These are phyloP conservation scores for Channa maculata DNA, from an alignment of 2,113 vertebrate genomes.

Conservation along the genomic window DNA sequence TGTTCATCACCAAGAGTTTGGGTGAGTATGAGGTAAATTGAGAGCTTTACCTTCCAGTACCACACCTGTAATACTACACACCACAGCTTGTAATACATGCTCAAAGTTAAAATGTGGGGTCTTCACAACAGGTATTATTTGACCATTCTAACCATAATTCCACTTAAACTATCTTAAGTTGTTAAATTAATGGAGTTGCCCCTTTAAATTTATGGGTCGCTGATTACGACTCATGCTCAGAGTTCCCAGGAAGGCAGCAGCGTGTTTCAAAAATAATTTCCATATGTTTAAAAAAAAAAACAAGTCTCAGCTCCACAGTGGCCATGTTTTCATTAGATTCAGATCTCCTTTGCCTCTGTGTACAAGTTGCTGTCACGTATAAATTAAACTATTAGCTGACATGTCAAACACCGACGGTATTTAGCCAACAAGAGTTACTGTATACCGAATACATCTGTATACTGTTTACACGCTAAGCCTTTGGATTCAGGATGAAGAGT, in stretches of 20 bases:
- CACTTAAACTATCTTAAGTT: not conserved
- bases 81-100: too few species aligned
- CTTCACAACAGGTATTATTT: not conserved
- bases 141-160: too few species aligned
- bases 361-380: not conserved
- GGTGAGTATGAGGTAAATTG: too few species aligned
- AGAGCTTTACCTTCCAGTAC: too few species aligned
- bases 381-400: conserved; percentile 22
- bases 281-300: conserved; percentile 11
- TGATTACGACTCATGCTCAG: not conserved
- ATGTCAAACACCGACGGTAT: conserved; percentile 16
- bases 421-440: not conserved
- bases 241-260: not conserved
- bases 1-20: too few species aligned
- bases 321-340: conserved; percentile 9
- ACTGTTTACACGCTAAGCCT: not conserved
- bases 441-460: conserved; percentile 4
- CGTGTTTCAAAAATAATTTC: conserved; percentile 2
- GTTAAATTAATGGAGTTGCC: not conserved
- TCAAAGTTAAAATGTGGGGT: too few species aligned
- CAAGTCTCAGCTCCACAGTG: not conserved
- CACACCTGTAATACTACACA: too few species aligned
- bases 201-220: not conserved
- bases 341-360: not conserved
- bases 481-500: conserved; percentile 8